Evolutionary conservation across 2,113 vertebrate genomes (phyloP), one percentile per base, ranked within the genome.

Genomic region (Tupaia chinensis): DNA sequence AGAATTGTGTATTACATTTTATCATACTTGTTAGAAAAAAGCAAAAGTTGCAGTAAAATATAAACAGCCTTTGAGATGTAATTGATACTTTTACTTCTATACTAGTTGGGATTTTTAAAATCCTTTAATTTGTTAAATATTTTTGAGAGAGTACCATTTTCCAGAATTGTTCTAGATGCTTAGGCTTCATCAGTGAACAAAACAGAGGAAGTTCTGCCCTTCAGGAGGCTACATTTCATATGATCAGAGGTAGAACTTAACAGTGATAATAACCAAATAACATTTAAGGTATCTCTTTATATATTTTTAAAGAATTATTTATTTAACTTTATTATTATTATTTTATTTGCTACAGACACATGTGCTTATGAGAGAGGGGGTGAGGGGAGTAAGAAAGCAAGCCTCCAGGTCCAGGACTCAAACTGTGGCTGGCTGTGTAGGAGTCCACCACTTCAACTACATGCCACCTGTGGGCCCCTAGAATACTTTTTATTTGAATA

Each of bases 1-100:
- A 70, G 93, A 95, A 87, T 91, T 91, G n/a, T 91, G n/a, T 86
- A 17, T 94, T 92, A 58, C 15, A 74, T 70, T 12, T 85, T 87
- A 70, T 61, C 92, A 25, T 29, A 87, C 60, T 60, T 14, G 9
- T 87, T 87, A 29, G 32, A 32, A 87, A 78, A 91, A 92, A 89
- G 22, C 58, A 69, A 81, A 91, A 95, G 44, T 93, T 93, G 17
- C 10, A 93, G 7, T 89, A 79, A 90, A 78, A 61, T 69, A 72
- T 80, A 83, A 89, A 56, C 27, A 92, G 3, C 91, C 73, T 73
- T 86, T 91, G 58, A 93, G 95, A 70, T 70, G 54, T 3, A 44
- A 15, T 58, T 68, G 34, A 9, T n/a, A 77, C 5, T 58, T 20
- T 73, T 76, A 63, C 61, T 19, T 58, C 32, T 85, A 3, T 8